Evolutionary conservation across 2,797 vertebrate genomes (phyloP).

Genomic region (Babyrousa celebensis): DNA sequence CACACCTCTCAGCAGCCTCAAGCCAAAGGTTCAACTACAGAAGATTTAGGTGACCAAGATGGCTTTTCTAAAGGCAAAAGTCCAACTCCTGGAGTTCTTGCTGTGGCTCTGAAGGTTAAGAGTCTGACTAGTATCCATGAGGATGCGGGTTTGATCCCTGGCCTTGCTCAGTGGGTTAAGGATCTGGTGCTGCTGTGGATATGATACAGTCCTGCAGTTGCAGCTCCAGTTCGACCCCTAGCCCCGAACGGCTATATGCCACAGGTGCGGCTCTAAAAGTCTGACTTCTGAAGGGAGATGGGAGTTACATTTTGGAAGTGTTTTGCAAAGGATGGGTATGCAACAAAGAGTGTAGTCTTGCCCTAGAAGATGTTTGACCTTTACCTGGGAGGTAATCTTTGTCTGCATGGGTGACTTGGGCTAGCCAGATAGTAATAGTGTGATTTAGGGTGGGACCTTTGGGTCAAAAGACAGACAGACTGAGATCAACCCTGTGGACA

Average conservation of each 20-base stretch:
- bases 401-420: neutral
- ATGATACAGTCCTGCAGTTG: too few species aligned
- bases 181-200: too few species aligned
- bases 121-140: too few species aligned
- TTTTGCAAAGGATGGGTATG: neutral
- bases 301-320: neutral
- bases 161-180: too few species aligned
- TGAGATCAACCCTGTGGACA: neutral
- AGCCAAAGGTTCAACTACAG: neutral
- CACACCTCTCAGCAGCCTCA: neutral
- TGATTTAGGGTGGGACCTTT: neutral
- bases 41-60: neutral
- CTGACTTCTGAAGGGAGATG: neutral
- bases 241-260: too few species aligned
- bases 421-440: neutral
- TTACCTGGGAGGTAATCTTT: neutral
- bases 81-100: neutral
- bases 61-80: constrained; percentile 19
- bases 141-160: too few species aligned
- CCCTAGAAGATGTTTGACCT: neutral
- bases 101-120: too few species aligned
- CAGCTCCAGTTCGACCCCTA: too few species aligned
- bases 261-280: neutral
- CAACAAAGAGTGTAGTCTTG: neutral
- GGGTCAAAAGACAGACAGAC: neutral